Evolutionary conservation across 2,888 invertebrate species (phyloP), one percentile per base, ranked within the genome.

Genomic region (Megamerina dolium): DNA sequence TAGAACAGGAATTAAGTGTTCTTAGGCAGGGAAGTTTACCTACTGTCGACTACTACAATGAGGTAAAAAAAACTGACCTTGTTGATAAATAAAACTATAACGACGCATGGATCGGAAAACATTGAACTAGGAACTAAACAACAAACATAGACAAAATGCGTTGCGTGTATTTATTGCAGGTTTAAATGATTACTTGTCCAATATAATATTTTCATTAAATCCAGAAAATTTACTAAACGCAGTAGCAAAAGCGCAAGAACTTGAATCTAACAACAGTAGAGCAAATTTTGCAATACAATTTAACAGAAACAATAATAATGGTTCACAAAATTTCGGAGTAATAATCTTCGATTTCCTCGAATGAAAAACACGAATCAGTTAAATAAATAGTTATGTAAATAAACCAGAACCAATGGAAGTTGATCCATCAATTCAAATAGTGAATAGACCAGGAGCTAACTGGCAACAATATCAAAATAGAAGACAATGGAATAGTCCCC

Each of bases 1-100:
- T 46, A 27, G 44, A 49, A 29, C 40, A 43, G 13, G 49, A 49
- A 32, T 5, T 49, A 5, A 41, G 40, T 30, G 30, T 48, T 13
- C 20, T 48, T 17, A 26, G 32, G 17, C 43, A 49, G 21, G 49
- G 46, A 10, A 29, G 14, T 18, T n/a, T 18, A n/a, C 26, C 37
- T 10, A 16, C 41, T 17, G 21, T 43, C 3, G 29, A 45, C n/a
- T 48, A 41, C 17, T 48, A 48, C 14, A 48, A 43, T 19, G 8
- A 19, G 3, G 37, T 43, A n/a, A n/a, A n/a, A 4, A 19, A 43
- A 43, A 9, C 18, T 43, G 5, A 43, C 43, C 2, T 16, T 37
- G 19, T 10, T 43, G 5, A 19, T 23, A n/a, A n/a, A n/a, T n/a
- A n/a, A n/a, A n/a, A n/a, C n/a, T n/a, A n/a, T n/a, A n/a, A n/a